These are phyloP conservation scores for Megaustenia siamemsis DNA, from an alignment of 2,888 invertebrate species.

Conservation along the genomic window DNA sequence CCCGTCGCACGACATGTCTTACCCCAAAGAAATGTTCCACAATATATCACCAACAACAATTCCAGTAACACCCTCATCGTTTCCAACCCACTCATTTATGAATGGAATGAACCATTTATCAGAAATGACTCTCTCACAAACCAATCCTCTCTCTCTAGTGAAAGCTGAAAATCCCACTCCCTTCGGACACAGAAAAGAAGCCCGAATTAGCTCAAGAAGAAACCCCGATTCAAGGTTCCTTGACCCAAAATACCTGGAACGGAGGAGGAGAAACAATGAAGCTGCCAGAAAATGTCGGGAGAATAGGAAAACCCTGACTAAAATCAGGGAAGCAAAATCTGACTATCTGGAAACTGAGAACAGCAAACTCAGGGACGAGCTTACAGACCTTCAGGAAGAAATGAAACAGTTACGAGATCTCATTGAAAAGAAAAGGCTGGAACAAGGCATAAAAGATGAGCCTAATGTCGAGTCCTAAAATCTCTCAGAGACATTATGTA, in stretches of 20 bases:
- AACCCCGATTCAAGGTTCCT: conserved; percentile 58
- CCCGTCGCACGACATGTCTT: conserved; percentile 51
- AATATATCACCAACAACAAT: conserved; percentile 33
- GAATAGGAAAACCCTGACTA: conserved; percentile 80
- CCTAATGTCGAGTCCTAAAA: conserved; percentile 34
- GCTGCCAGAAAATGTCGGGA: conserved; percentile 81
- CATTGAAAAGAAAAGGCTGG: conserved; percentile 75
- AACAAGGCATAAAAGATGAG: conserved; percentile 57
- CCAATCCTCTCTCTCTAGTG: conserved; percentile 65
- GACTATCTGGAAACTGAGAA: conserved; percentile 80
- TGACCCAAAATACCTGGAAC: conserved; percentile 79
- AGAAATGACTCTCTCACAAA: conserved; percentile 71
- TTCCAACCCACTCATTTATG: conserved; percentile 59
- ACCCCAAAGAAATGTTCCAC: conserved; percentile 45
- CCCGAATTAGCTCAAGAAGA: conserved; percentile 26
- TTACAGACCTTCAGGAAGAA: conserved; percentile 93
- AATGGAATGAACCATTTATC: conserved; percentile 74
- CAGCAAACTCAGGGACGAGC: conserved; percentile 85
- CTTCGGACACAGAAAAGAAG: conserved; percentile 27
- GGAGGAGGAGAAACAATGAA: conserved; percentile 81
- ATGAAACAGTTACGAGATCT: conserved; percentile 90
- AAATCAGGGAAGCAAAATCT: conserved; percentile 78
- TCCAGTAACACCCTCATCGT: conserved; percentile 37
- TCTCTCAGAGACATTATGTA: too few relatives aligned
- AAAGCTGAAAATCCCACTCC: conserved; percentile 55